Conservation (phyloP, 1,140 invertebrate species). For the Pinna nobilis region DNA sequence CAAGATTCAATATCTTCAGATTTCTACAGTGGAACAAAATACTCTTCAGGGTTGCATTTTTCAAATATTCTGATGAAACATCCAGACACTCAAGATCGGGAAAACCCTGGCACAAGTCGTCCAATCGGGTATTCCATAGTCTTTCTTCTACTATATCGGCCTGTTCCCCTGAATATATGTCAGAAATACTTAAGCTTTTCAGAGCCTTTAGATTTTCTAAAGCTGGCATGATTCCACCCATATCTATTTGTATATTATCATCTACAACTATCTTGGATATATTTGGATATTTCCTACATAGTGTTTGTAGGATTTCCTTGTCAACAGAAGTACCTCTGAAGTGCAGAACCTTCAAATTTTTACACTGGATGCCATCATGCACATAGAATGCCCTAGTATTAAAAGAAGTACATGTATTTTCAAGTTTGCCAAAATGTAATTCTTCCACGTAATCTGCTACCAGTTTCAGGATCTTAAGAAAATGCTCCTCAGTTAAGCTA, state of each 20-base stretch:
- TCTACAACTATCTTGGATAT: not conserved
- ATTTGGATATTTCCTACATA: not conserved
- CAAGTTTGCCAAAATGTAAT: constrained; percentile 8
- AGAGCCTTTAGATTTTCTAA: not conserved
- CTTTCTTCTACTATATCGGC: not conserved
- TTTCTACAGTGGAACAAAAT: not conserved
- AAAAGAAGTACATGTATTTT: no score
- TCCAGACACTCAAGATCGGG: not conserved
- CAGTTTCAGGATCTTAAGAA: not conserved
- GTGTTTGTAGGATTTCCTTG: not conserved
- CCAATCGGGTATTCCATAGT: not conserved
- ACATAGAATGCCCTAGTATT: not conserved
- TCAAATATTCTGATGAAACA: not conserved
- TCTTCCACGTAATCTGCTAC: not conserved
- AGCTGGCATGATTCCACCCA: constrained; percentile 4
- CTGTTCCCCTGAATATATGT: not conserved
- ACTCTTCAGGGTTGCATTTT: not conserved
- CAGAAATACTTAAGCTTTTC: not conserved
- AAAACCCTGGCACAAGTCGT: not conserved
- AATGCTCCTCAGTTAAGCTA: not conserved
- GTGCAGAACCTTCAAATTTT: no score
- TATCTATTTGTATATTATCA: not conserved
- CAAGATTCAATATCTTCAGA: not conserved
- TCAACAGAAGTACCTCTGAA: not conserved
- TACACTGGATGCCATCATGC: not conserved